These are phyloP conservation scores for Nesogale talazaci DNA, from an alignment of 2,113 vertebrate species.

Conservation along the genomic window DNA sequence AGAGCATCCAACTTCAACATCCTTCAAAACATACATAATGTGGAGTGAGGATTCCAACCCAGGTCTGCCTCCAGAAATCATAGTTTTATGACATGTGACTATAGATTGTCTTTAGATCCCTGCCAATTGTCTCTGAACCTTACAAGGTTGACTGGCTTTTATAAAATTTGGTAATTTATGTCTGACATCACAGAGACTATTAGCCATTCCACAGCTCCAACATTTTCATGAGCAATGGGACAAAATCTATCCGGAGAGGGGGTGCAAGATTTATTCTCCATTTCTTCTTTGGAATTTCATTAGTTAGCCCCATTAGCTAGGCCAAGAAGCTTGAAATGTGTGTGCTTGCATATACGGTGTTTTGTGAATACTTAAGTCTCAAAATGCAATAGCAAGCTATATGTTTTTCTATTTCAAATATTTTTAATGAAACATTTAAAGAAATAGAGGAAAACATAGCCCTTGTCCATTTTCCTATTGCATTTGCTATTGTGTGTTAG, in stretches of 20 bases:
- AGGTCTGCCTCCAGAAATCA: not conserved
- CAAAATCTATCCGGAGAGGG: constrained; percentile 23
- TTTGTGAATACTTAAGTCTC: not conserved
- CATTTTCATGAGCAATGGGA: constrained; percentile 10
- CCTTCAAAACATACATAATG: not conserved
- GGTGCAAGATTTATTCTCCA: constrained; percentile 14
- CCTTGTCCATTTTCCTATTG: not conserved
- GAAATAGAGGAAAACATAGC: not conserved
- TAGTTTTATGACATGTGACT: not conserved
- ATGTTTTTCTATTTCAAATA: constrained; percentile 6
- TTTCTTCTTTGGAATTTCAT: not conserved
- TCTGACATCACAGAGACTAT: constrained; percentile 3
- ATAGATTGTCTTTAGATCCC: not conserved
- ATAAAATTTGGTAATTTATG: constrained; percentile 14
- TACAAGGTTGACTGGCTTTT: not conserved
- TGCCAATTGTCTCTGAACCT: not conserved
- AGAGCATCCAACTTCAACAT: not conserved
- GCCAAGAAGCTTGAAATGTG: not conserved
- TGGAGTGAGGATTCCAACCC: constrained; percentile 21
- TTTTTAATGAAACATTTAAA: constrained; percentile 12
- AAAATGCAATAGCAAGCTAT: not conserved
- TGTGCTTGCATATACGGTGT: not conserved
- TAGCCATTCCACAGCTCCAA: not conserved
- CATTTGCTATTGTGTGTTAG: not conserved
- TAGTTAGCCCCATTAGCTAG: not conserved